These are phyloP conservation scores for Punctoribates punctum DNA, from an alignment of 2,888 invertebrate genomes.

Conservation along the genomic window DNA sequence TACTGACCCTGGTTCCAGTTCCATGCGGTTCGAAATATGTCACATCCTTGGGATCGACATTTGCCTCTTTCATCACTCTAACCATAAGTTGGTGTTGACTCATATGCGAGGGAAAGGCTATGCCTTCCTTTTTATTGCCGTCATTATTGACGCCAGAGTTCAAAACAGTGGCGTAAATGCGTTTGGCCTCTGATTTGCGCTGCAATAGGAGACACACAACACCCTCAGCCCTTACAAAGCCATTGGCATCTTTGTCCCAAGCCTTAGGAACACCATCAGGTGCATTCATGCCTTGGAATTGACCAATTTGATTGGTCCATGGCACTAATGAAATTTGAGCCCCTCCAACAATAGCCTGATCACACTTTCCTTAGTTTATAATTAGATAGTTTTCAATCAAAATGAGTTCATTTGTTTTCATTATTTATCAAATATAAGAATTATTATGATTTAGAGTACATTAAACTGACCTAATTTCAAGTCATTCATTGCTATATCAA, in stretches of 20 bases:
- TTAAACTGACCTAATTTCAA: constrained; percentile 67
- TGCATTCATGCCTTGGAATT: constrained; percentile 82
- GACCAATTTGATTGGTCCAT: constrained; percentile 70
- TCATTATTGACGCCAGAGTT: constrained; percentile 89
- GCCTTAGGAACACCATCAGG: constrained; percentile 77
- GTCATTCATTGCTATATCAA: constrained; percentile 60
- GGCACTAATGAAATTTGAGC: constrained; percentile 57
- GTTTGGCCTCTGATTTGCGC: constrained; percentile 66
- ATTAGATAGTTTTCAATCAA: no score
- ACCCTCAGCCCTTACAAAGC: constrained; percentile 80
- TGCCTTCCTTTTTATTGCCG: constrained; percentile 73
- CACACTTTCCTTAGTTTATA: constrained; percentile 63
- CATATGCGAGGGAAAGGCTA: constrained; percentile 60
- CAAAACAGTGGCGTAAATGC: constrained; percentile 79
- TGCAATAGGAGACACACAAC: constrained; percentile 69
- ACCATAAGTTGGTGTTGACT: constrained; percentile 63
- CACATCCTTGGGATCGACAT: constrained; percentile 75
- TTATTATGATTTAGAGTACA: no score
- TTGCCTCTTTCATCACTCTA: constrained; percentile 79
- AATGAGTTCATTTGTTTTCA: no score
- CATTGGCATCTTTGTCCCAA: constrained; percentile 84
- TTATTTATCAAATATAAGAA: no score
- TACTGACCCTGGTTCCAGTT: constrained; percentile 74
- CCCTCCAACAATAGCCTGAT: constrained; percentile 71
- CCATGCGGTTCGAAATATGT: constrained; percentile 95